A percentile compares a stretch with the other conserved stretches of the same genome.
Evolutionary conservation across 1,140 invertebrate species (phyloP).

Genomic region (Plutomurus gul): DNA sequence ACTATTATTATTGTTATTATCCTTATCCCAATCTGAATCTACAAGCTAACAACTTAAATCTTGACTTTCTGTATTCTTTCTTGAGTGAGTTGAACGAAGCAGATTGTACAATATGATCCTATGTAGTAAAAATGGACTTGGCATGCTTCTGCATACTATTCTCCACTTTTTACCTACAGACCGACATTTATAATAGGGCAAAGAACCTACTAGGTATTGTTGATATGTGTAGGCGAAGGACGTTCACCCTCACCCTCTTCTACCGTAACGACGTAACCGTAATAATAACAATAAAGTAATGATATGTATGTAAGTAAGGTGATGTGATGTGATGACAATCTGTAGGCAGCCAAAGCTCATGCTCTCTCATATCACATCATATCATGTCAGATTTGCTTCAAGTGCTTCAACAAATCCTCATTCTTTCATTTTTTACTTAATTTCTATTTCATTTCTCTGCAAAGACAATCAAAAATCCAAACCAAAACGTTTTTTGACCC

Average conservation of each 20-base stretch:
- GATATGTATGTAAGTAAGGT: background rate
- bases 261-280: slow-evolving; percentile 19
- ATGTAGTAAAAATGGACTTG: background rate
- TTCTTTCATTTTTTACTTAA: slow-evolving; percentile 13
- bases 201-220: background rate
- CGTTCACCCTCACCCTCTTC: slow-evolving; percentile 26
- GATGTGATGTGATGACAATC: slow-evolving; percentile 22
- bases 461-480: background rate
- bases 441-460: slow-evolving; percentile 7
- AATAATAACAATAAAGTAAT: slow-evolving; percentile 6
- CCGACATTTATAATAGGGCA: background rate
- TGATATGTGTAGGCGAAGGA: slow-evolving; percentile 11
- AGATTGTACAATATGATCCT: too few species aligned
- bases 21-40: background rate
- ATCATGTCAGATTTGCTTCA: background rate
- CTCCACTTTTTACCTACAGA: background rate
- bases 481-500: slow-evolving; percentile 27
- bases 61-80: slow-evolving; percentile 24
- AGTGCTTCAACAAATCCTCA: slow-evolving; percentile 2
- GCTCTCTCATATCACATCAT: background rate
- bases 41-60: slow-evolving; percentile 2
- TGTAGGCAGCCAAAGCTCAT: background rate
- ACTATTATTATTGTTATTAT: background rate
- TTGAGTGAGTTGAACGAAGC: too few species aligned
- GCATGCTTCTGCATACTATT: background rate